These are phyloP conservation scores for Protomyctophum bolini DNA, from an alignment of 2,113 vertebrate genomes.

Conservation along the genomic window DNA sequence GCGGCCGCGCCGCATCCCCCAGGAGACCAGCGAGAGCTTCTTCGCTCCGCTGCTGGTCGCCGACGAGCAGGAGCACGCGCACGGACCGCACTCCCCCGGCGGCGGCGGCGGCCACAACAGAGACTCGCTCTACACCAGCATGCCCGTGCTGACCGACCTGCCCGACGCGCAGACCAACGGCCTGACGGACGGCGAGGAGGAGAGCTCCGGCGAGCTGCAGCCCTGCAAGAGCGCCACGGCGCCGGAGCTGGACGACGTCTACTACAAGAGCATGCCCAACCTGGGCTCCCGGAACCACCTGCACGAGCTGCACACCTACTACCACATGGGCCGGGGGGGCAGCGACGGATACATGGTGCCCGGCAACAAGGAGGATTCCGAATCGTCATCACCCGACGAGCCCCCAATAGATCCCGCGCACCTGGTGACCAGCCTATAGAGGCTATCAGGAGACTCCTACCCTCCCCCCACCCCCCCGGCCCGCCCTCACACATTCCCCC, in stretches of 20 bases:
- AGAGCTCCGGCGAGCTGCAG: slow-evolving; percentile 81
- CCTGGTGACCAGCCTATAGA: slow-evolving; percentile 98
- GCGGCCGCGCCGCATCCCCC: slow-evolving; percentile 86
- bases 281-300: slow-evolving; percentile 93
- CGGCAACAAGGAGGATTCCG: slow-evolving; percentile 89
- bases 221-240: slow-evolving; percentile 84
- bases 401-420: slow-evolving; percentile 89
- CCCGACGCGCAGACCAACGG: slow-evolving; percentile 79
- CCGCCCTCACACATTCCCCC: slow-evolving; percentile 47
- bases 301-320: slow-evolving; percentile 95
- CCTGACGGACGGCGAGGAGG: slow-evolving; percentile 82
- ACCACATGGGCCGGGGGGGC: slow-evolving; percentile 96
- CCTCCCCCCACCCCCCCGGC: slow-evolving; percentile 36
- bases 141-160: slow-evolving; percentile 91
- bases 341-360: slow-evolving; percentile 97
- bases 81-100: slow-evolving; percentile 69
- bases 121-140: slow-evolving; percentile 97
- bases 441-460: slow-evolving; percentile 60
- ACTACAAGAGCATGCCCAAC: slow-evolving; percentile 99
- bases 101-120: slow-evolving; percentile 70
- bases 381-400: slow-evolving; percentile 87
- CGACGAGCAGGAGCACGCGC: slow-evolving; percentile 72
- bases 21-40: slow-evolving; percentile 97
- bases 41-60: slow-evolving; percentile 90
- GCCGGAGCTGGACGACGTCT: slow-evolving; percentile 89